phyloP scores from a whole-genome alignment of 2,113 vertebrate genomes.

The Chionodraco myersi region DNA sequence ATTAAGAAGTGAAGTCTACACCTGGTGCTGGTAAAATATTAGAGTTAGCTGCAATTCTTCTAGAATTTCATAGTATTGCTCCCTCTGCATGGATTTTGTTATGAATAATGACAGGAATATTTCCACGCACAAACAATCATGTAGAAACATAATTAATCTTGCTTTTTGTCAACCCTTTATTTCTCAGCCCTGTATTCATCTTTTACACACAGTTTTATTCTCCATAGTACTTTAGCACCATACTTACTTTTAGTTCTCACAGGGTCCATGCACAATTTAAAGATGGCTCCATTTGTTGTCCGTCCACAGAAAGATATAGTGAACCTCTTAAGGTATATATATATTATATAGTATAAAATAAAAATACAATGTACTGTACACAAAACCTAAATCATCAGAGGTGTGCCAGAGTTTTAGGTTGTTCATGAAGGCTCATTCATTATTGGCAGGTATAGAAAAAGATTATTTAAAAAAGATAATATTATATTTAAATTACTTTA shows the following conservation, averaged over 20 bases:
- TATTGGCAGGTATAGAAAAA: background rate
- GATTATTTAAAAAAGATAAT: background rate
- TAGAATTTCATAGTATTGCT: background rate
- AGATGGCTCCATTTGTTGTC: background rate
- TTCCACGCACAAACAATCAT: background rate
- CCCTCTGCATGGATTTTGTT: background rate
- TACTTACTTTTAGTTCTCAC: conserved; percentile 31
- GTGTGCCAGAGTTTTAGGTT: too few relatives aligned
- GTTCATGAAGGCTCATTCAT: background rate
- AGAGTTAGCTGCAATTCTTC: background rate
- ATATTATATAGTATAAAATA: background rate
- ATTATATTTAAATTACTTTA: background rate
- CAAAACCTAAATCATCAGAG: background rate
- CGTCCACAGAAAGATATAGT: background rate
- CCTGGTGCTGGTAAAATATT: background rate
- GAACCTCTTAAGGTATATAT: background rate
- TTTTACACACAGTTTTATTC: conserved; percentile 26
- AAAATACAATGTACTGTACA: background rate
- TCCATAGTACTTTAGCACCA: conserved; percentile 11
- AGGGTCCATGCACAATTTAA: conserved; percentile 32
- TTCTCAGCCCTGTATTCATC: conserved; percentile 14
- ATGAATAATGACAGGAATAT: background rate
- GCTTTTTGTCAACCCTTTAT: background rate
- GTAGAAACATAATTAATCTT: background rate
- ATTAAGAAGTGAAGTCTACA: background rate